Conservation (phyloP, 2,888 invertebrate species). For the Acronicta leporina region DNA sequence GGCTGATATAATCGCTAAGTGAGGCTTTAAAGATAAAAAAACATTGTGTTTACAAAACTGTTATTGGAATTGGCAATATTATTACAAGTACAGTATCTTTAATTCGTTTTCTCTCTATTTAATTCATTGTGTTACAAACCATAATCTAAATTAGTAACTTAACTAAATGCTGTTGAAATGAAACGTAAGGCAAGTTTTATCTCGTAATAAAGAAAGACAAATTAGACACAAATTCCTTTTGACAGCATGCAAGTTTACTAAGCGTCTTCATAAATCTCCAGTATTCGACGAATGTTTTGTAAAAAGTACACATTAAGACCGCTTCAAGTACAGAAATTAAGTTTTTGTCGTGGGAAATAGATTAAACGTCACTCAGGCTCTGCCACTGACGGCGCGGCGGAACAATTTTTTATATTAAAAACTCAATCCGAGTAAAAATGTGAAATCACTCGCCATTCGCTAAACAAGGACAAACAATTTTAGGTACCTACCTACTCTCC, state of each 20-base stretch:
- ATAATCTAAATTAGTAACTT: background rate
- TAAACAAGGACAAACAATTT: slow-evolving; percentile 27
- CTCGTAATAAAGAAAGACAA: slow-evolving; percentile 42
- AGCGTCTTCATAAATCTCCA: slow-evolving; percentile 50
- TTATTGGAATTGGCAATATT: background rate
- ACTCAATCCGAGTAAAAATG: slow-evolving; percentile 44
- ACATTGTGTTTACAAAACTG: slow-evolving; percentile 10
- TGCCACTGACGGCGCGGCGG: slow-evolving; percentile 41
- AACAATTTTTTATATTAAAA: slow-evolving; percentile 46
- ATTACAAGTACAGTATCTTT: background rate
- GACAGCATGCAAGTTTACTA: slow-evolving; percentile 44
- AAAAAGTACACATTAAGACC: slow-evolving; percentile 37
- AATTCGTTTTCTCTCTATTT: background rate
- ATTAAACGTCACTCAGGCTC: slow-evolving; percentile 58
- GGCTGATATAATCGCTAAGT: too few species aligned
- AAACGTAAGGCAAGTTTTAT: slow-evolving; percentile 19
- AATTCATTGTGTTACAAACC: too few species aligned
- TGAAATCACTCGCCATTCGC: slow-evolving; percentile 32
- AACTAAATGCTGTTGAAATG: slow-evolving; percentile 18
- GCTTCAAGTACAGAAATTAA: slow-evolving; percentile 51
- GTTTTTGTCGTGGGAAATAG: slow-evolving; percentile 54
- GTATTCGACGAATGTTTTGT: slow-evolving; percentile 30
- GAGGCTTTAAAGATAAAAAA: slow-evolving; percentile 1
- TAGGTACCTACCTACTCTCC: background rate
- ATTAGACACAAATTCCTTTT: slow-evolving; percentile 35